A percentile compares a stretch with the other conserved stretches of the same genome.
Evolutionary conservation across 2,797 vertebrate species (phyloP).

Genomic region (Remorina albescens): DNA sequence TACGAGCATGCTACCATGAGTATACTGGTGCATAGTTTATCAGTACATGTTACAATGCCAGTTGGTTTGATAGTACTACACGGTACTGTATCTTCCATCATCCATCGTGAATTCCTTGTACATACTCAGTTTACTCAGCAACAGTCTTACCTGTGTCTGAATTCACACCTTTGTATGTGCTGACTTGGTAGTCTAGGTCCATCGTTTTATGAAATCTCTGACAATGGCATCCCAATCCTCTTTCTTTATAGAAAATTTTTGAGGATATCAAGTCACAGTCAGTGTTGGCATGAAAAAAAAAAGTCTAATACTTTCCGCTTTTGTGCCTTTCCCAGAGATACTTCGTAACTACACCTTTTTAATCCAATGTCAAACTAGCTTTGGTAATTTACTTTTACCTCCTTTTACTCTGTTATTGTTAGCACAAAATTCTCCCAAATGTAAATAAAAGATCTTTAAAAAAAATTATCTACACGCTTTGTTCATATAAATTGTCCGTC

Average conservation of each 20-base stretch:
- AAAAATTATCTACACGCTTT: not conserved
- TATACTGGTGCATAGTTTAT: conserved; percentile 48
- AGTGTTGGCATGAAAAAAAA: conserved; percentile 30
- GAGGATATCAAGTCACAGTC: conserved; percentile 32
- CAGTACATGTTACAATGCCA: conserved; percentile 42
- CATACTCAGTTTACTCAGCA: conserved; percentile 37
- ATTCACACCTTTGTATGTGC: conserved; percentile 36
- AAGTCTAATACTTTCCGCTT: conserved; percentile 40
- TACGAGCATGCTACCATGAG: conserved; percentile 53
- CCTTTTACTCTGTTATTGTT: not conserved
- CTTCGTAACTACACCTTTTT: conserved; percentile 2
- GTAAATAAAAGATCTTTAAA: conserved; percentile 31
- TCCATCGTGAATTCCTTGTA: conserved; percentile 42
- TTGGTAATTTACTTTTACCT: conserved; percentile 3
- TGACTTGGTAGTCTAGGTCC: conserved; percentile 21
- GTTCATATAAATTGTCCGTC: not conserved
- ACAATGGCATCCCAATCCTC: conserved; percentile 24
- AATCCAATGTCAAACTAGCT: conserved; percentile 16
- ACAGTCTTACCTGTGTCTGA: conserved; percentile 33
- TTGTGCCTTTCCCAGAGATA: conserved; percentile 71
- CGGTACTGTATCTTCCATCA: not conserved
- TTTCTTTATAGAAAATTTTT: conserved; percentile 23
- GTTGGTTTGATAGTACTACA: conserved; percentile 42
- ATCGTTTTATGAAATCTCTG: conserved; percentile 61
- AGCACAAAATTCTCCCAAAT: conserved; percentile 30